A percentile compares a stretch with the other conserved stretches of the same genome.
Conservation (phyloP, 2,797 vertebrate genomes). For the Garrulus glandarius region DNA sequence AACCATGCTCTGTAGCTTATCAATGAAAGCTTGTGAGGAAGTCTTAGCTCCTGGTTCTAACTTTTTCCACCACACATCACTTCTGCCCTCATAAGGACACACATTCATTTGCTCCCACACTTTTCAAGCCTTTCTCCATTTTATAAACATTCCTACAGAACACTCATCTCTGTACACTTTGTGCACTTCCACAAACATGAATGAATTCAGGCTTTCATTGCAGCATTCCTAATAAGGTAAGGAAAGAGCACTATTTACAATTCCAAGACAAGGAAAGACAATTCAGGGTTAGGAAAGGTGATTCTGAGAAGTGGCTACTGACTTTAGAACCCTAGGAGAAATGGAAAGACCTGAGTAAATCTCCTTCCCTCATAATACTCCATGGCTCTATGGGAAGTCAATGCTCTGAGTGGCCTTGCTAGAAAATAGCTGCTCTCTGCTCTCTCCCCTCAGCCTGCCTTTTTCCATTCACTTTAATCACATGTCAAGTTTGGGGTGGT, state of each 20-base stretch:
- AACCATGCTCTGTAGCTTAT: neutral
- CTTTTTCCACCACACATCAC: neutral
- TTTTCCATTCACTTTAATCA: neutral
- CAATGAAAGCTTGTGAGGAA: neutral
- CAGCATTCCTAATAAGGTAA: slow-evolving; percentile 3
- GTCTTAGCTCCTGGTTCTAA: neutral
- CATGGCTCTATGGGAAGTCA: neutral
- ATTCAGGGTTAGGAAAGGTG: neutral
- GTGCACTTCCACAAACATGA: slow-evolving; percentile 6
- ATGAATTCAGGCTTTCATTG: slow-evolving; percentile 22
- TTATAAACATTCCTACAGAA: slow-evolving; percentile 31
- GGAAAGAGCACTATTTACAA: slow-evolving; percentile 1
- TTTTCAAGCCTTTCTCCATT: slow-evolving; percentile 23
- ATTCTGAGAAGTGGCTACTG: neutral
- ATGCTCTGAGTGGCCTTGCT: neutral
- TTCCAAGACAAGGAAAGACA: neutral
- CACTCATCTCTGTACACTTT: neutral
- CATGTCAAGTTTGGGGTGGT: neutral
- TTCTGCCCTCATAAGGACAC: slow-evolving; percentile 8
- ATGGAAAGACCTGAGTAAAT: neutral
- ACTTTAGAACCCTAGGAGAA: neutral
- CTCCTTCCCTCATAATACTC: neutral
- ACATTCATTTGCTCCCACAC: neutral
- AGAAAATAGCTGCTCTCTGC: neutral
- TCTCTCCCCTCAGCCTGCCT: neutral